Evolutionary conservation across 2,797 vertebrate species (phyloP), one percentile per base, ranked within the genome.

Genomic region (Danio aesculapii): DNA sequence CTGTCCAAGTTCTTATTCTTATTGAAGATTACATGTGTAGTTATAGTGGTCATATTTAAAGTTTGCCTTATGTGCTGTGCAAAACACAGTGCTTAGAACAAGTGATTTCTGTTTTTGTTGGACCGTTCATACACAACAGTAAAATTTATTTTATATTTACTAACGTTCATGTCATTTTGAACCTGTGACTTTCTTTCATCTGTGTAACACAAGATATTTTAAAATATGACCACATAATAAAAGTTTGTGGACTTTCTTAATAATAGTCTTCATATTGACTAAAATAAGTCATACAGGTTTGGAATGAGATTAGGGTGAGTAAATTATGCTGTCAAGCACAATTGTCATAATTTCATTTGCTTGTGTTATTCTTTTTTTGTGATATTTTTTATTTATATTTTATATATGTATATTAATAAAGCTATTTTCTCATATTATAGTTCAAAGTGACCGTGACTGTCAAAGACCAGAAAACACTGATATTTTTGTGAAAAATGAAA

Each of bases 21-120:
- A 64, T 10, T 44, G 8, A 39, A n/a, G 21, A 39, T 50, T 1
- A 50, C 16, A 59, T 14, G 16, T 68, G 43, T 49, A 10, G 19
- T 66, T 66, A 30, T 14, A 39, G n/a, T 52, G 19, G 76, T 49
- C 17, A 17, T 57, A 13, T 76, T 67, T 58, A 39, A 39, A 68
- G 21, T n/a, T 13, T 67, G 6, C 11, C 43, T 44, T 57, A 10
- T 52, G 39, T 62, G 67, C 30, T 41, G 21, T 49, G 19, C 3
- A 41, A 6, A 41, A 2, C 9, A 71, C 30, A 30, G 21, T 50
- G 8, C 49, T 69, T 17, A 13, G 52, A 17, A 70, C 49, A 70
- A 72, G 19, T 19, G 7, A 55, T 44, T 72, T 16, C n/a, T 57
- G 13, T 30, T 30, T 30, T 30, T 30, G 30, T 17, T 16, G 30